phyloP scores from a whole-genome alignment of 2,888 invertebrate species.

The Campaea margaritaria region DNA sequence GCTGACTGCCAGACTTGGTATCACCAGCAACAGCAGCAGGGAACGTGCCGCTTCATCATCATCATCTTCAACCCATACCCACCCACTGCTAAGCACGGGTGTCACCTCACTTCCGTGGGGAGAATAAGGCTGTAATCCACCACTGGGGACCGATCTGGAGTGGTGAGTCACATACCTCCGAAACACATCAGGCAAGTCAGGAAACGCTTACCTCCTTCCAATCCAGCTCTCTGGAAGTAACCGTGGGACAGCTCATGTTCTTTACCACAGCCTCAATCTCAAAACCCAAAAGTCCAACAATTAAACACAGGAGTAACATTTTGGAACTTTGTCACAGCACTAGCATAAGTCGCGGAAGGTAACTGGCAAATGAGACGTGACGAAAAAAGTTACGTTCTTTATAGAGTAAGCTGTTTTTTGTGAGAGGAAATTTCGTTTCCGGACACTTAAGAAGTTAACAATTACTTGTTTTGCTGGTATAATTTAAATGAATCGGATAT shows the following conservation, averaged over 20 bases:
- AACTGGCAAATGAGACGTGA: conserved; percentile 58
- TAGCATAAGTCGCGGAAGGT: conserved; percentile 44
- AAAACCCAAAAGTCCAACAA: conserved; percentile 54
- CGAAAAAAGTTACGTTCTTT: conserved; percentile 60
- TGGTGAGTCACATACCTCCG: no score
- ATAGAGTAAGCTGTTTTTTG: conserved; percentile 58
- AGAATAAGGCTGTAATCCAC: no score
- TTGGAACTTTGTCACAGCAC: conserved; percentile 51
- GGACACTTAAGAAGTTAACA: no score
- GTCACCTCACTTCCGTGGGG: no score
- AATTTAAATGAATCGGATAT: not conserved
- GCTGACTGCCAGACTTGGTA: no score
- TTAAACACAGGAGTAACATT: conserved; percentile 59
- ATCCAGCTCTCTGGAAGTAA: conserved; percentile 69
- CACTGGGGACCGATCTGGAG: no score
- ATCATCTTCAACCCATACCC: no score
- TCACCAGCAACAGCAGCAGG: no score
- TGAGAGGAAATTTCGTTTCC: conserved; percentile 21
- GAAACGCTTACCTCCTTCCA: conserved; percentile 77
- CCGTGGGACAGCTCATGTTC: conserved; percentile 67
- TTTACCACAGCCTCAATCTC: conserved; percentile 59
- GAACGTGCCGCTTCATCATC: no score
- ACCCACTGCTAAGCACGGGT: no score
- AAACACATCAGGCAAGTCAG: no score
- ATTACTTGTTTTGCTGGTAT: conserved; percentile 10